phyloP scores from a whole-genome alignment of 2,113 vertebrate genomes.

The Glaucidium brasilianum region DNA sequence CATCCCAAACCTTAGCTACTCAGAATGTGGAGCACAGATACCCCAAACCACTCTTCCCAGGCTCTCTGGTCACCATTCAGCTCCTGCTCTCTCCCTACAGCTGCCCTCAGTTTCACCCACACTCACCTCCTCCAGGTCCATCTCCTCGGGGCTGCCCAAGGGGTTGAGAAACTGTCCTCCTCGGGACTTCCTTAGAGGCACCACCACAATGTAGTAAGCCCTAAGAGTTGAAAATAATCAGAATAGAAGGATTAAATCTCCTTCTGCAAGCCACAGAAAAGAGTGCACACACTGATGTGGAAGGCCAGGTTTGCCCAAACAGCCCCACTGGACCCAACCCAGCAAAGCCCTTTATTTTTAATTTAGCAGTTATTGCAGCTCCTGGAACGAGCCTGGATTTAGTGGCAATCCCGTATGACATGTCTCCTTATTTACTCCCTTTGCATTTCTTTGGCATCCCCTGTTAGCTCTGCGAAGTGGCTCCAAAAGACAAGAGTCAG shows the following conservation, averaged over 20 bases:
- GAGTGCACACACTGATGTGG: accelerated
- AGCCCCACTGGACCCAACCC: neutral
- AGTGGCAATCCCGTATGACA: neutral
- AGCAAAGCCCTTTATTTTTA: neutral
- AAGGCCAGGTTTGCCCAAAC: neutral
- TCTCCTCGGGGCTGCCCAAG: conserved; percentile 88
- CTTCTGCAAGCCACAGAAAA: neutral
- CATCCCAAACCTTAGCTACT: neutral
- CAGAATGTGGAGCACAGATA: neutral
- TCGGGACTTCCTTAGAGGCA: conserved; percentile 84
- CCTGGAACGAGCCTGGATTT: neutral
- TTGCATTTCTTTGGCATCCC: neutral
- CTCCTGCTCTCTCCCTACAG: neutral
- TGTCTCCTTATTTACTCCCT: neutral
- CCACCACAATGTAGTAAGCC: conserved; percentile 90
- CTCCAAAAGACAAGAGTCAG: neutral
- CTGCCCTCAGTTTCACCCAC: neutral
- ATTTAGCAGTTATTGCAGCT: neutral
- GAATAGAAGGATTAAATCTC: neutral
- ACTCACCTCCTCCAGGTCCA: conserved; percentile 94
- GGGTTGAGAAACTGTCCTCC: conserved; percentile 82
- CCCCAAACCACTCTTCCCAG: neutral
- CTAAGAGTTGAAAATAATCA: conserved; percentile 59
- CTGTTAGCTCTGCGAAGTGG: neutral
- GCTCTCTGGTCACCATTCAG: neutral